Conservation (phyloP, 2,113 vertebrate genomes). For the Pyxicephalus adspersus region DNA sequence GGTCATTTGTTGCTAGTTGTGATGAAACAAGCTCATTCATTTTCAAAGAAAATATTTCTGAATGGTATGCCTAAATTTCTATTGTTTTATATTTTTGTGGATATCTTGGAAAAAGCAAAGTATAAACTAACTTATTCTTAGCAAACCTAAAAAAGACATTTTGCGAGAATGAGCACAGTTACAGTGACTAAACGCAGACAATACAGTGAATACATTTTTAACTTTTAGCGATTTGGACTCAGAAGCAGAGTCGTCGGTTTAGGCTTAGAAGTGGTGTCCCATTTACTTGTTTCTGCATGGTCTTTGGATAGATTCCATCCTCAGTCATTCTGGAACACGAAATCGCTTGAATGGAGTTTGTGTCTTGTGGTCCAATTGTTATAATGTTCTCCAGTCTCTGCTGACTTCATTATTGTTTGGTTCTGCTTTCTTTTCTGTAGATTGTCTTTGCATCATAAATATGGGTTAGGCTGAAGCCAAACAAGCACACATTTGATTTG, state of each 20-base stretch:
- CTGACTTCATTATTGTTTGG: background rate
- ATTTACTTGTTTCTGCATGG: constrained; percentile 30
- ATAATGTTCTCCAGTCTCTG: constrained; percentile 10
- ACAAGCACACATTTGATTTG: no score
- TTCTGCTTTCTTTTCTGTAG: background rate
- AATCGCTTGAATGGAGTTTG: constrained; percentile 10
- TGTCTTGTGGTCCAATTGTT: background rate
- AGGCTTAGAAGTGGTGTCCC: background rate
- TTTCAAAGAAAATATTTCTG: no score
- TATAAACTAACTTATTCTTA: no score
- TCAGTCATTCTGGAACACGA: constrained; percentile 26
- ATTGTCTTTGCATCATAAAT: constrained; percentile 1
- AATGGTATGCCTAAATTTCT: no score
- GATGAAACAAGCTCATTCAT: no score
- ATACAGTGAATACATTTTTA: constrained; percentile 18
- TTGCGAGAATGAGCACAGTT: background rate
- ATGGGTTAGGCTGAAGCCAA: no score
- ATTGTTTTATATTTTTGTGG: no score
- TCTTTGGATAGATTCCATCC: constrained; percentile 13
- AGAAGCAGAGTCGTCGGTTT: background rate
- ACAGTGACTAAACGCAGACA: constrained; percentile 6
- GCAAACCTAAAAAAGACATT: no score
- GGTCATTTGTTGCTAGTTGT: no score
- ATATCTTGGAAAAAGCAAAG: no score
- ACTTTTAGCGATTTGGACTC: constrained; percentile 13